A percentile compares a stretch with the other conserved stretches of the same genome.
These are phyloP conservation scores for Coronaproctus castanopsis DNA, from an alignment of 2,888 invertebrate species.

Conservation along the genomic window DNA sequence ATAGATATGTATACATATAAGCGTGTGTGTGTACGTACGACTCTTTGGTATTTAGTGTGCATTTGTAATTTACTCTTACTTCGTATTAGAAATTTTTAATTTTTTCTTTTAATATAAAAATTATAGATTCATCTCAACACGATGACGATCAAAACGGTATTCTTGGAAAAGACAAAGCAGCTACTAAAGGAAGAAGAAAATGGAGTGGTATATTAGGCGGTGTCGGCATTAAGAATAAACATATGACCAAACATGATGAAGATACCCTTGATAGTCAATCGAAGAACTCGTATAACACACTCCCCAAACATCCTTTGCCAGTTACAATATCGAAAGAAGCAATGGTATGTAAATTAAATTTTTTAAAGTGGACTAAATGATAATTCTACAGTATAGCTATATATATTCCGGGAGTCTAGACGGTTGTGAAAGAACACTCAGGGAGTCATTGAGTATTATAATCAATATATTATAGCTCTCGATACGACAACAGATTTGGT, in stretches of 20 bases:
- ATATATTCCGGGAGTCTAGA: too few species aligned
- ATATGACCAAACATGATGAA: slow-evolving; percentile 13
- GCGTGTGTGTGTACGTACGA: not conserved
- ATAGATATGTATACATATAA: not conserved
- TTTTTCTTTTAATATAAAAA: too few species aligned
- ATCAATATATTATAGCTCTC: too few species aligned
- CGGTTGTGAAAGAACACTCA: too few species aligned
- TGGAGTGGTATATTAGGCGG: slow-evolving; percentile 40
- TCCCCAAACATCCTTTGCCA: slow-evolving; percentile 26
- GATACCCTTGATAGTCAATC: slow-evolving; percentile 9
- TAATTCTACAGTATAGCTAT: too few species aligned
- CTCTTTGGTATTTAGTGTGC: too few species aligned
- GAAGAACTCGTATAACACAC: slow-evolving; percentile 13
- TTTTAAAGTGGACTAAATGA: too few species aligned
- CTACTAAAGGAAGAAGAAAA: slow-evolving; percentile 29
- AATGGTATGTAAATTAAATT: slow-evolving; percentile 42
- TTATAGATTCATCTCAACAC: slow-evolving; percentile 15
- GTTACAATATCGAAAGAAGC: slow-evolving; percentile 60
- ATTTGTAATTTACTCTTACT: too few species aligned
- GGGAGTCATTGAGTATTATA: not conserved
- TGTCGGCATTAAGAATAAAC: slow-evolving; percentile 25
- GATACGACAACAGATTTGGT: too few species aligned
- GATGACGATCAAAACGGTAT: slow-evolving; percentile 37
- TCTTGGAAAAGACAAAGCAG: slow-evolving; percentile 36
- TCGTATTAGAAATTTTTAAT: too few species aligned